Evolutionary conservation across 1,140 invertebrate genomes (phyloP).

Genomic region (Charaxes varanes): DNA sequence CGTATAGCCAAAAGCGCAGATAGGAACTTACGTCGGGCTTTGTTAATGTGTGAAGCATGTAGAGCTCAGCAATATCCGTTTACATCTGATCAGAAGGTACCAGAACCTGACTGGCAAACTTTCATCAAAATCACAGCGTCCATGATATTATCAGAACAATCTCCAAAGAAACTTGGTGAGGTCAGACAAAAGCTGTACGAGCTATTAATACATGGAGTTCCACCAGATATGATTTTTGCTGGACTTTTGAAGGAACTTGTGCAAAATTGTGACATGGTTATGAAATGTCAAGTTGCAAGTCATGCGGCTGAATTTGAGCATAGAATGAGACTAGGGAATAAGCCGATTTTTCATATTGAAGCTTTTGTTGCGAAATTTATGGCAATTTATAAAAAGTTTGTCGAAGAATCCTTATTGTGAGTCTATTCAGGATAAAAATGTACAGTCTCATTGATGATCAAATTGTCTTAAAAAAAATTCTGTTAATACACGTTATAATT

Average conservation of each 20-base stretch:
- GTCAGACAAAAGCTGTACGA: slow-evolving; percentile 94
- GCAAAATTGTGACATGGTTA: slow-evolving; percentile 90
- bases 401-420: slow-evolving; percentile 76
- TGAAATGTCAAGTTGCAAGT: slow-evolving; percentile 90
- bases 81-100: slow-evolving; percentile 85
- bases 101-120: slow-evolving; percentile 94
- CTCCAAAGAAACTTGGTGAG: slow-evolving; percentile 87
- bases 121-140: slow-evolving; percentile 92
- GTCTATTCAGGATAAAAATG: no score
- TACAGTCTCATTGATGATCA: no score
- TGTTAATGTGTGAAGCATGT: slow-evolving; percentile 95
- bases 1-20: slow-evolving; percentile 88
- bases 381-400: slow-evolving; percentile 92
- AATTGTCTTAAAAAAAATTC: no score
- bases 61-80: slow-evolving; percentile 95
- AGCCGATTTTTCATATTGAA: slow-evolving; percentile 97
- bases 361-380: slow-evolving; percentile 98
- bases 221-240: slow-evolving; percentile 94
- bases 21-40: slow-evolving; percentile 93
- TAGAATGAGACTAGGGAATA: slow-evolving; percentile 90
- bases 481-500: no score
- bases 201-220: slow-evolving; percentile 94
- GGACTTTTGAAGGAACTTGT: slow-evolving; percentile 90
- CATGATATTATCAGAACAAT: slow-evolving; percentile 92
- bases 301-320: slow-evolving; percentile 94